These are phyloP conservation scores for Acromyrmex charruanus DNA, from an alignment of 1,140 invertebrate genomes.

Conservation along the genomic window DNA sequence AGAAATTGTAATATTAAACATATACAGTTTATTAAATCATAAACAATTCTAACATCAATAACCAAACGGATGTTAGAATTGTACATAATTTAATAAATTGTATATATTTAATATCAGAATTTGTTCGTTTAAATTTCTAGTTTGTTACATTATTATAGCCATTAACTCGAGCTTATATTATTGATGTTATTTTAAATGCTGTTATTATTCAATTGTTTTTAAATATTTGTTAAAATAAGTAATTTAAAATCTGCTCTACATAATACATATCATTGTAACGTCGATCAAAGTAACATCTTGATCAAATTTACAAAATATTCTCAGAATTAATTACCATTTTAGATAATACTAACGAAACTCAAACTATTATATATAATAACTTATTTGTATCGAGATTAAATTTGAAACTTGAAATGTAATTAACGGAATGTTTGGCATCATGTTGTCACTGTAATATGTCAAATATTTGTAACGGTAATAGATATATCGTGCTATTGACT, in stretches of 20 bases:
- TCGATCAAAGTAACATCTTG: neutral
- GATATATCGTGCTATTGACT: neutral
- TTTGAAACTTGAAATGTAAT: neutral
- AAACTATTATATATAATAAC: neutral
- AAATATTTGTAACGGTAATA: neutral
- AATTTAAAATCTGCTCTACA: neutral
- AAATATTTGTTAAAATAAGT: neutral
- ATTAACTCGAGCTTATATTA: too few relatives aligned
- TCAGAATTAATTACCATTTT: neutral
- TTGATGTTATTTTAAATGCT: neutral
- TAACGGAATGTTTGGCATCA: neutral
- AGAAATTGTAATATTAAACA: too few relatives aligned
- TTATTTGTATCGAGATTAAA: neutral
- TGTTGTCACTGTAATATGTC: neutral
- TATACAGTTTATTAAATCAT: too few relatives aligned
- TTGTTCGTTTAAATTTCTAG: too few relatives aligned
- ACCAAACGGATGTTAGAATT: too few relatives aligned
- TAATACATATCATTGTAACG: neutral
- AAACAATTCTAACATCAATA: too few relatives aligned
- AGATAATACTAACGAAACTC: neutral
- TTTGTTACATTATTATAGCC: too few relatives aligned
- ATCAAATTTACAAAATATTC: neutral
- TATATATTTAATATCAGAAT: too few relatives aligned
- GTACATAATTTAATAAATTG: too few relatives aligned
- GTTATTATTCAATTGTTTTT: neutral